Evolutionary conservation across 2,888 invertebrate species (phyloP), one percentile per base, ranked within the genome.

Genomic region (Tachina lurida): DNA sequence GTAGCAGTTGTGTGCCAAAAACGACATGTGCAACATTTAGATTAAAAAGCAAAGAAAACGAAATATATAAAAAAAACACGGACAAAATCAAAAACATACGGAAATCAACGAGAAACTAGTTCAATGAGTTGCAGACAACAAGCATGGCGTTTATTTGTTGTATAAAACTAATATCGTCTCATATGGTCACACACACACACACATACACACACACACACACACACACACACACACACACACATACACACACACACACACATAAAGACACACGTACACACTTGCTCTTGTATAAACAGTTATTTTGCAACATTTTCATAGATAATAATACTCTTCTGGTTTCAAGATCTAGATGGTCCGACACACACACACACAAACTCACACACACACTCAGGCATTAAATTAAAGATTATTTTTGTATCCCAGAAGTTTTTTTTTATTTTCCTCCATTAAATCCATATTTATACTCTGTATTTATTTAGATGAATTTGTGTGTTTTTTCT

Each of bases 121-220:
- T 75, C 74, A 80, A 84, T 80, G 75, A 84, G 71, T 54, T 84
- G 80, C 56, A 71, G 63, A 65, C 65, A 56, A 65, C 65, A 80
- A 80, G 70, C 56, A 75, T 83, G 71, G 83, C 67, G 83, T 77
- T 83, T 83, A 67, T 77, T 77, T 75, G 86, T 39, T 77, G 60
- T 60, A 52, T 19, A 39, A 22, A 65, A 79, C 52, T 49, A 56
- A 60, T 52, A 80, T 80, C 43, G 54, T 47, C 70, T 52, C 76
- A 77, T 65, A 58, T 60, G 81, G 81, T 75, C 81, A 74, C n/a
- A 56, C 41, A 17, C 22, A 10, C 22, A 49, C 39, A 68, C 3
- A 22, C 3, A 47, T 8, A 39, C 12, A 67, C 7, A 67, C 43
- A 43, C 2, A 58, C 19, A 76, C 12, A 31, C 67, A 10, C 15